Evolutionary conservation across 1,140 invertebrate species (phyloP), one percentile per base, ranked within the genome.

Genomic region (Hermetia illucens): DNA sequence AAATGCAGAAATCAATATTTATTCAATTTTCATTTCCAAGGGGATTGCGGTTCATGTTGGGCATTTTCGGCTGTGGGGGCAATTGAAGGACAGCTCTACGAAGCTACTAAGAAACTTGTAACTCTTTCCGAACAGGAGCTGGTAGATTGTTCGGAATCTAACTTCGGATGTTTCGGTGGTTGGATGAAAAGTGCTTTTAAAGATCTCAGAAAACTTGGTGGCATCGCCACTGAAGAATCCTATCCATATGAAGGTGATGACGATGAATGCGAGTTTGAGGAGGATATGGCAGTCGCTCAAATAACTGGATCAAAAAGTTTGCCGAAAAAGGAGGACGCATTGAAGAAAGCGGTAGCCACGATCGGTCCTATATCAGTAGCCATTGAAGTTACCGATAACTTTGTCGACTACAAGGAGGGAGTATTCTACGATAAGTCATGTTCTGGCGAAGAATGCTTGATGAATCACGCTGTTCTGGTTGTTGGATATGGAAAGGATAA

Each of bases 41-140:
- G 78, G 46, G 70, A 76, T 51, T 93, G 89, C 63, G 88, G 88
- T 37, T 86, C 83, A 3, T 92, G 88, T 65, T 93, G 86, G 87
- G 75, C 86, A 41, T 92, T 93, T 65, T 83, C 82, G 46, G 61
- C 80, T 5, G 13, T 89, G 47, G 92, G 91, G 19, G 65, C 91
- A 1, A 64, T 97, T 21, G 92, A 97, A 69, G 91, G 83, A 12
- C 91, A 96, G 61, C 79, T 91, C 55, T 90, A 81, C 62, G 74
- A 86, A 41, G 75, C 80, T 55, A 79, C 70, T 32, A 80, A 80
- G 25, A 71, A 75, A 48, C 67, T 96, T 5, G 71, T 90, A 8
- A 88, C 85, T 3, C 71, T 97, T 1, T 91, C 86, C 44, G 92
- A 96, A 65, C 92, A 97, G 65, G 94, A 96, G 60, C 65, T 97